These are phyloP conservation scores for Campoplex capitator DNA, from an alignment of 2,888 invertebrate genomes.

Conservation along the genomic window DNA sequence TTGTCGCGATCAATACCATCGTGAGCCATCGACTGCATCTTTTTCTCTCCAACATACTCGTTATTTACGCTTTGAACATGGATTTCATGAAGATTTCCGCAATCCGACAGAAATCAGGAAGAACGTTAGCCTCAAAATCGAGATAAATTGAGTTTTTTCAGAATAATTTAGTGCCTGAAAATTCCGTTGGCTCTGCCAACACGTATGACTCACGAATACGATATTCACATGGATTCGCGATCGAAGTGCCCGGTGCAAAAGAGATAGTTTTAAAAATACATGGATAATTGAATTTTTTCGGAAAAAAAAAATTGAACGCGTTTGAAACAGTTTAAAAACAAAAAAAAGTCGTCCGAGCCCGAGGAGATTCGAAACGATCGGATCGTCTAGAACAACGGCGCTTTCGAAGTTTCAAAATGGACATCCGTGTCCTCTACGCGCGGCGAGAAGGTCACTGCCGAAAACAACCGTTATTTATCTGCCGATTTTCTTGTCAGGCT, in stretches of 20 bases:
- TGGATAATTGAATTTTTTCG: too few species aligned
- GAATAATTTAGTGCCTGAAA: neutral
- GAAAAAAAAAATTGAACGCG: neutral
- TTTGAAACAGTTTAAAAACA: neutral
- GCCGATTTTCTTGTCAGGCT: neutral
- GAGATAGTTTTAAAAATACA: neutral
- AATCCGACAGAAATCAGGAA: neutral
- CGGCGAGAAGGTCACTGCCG: neutral
- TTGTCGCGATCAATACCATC: too few species aligned
- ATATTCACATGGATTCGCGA: too few species aligned
- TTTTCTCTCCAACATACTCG: neutral
- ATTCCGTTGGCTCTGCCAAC: neutral
- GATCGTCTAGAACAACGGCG: neutral
- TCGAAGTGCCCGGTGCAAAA: neutral
- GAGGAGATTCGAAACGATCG: neutral
- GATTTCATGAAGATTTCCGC: neutral
- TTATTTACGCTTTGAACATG: too few species aligned
- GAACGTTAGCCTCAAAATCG: neutral
- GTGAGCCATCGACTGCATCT: neutral
- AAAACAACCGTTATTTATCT: neutral
- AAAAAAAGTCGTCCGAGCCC: neutral
- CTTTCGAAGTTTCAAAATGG: neutral
- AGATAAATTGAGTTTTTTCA: neutral
- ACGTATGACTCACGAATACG: too few species aligned
- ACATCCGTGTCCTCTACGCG: neutral